Evolutionary conservation across 2,888 invertebrate genomes (phyloP).

Genomic region (Pyrochroa serraticornis): DNA sequence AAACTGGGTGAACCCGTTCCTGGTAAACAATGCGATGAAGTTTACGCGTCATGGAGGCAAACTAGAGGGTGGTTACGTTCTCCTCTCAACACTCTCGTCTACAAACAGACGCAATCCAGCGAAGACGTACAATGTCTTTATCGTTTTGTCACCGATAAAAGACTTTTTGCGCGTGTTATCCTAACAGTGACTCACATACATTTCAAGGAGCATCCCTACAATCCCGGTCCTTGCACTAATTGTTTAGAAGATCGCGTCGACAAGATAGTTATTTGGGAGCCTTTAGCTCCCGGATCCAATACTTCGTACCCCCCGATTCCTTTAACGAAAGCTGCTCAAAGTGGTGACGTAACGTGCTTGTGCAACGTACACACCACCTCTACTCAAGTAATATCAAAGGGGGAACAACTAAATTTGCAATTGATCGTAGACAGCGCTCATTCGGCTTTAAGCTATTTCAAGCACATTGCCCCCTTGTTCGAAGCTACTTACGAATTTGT

Average conservation of each 20-base stretch:
- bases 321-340: constrained; percentile 64
- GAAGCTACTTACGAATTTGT: constrained; percentile 89
- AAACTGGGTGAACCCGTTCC: constrained; percentile 82
- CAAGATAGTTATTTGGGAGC: constrained; percentile 82
- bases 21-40: constrained; percentile 85
- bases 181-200: constrained; percentile 78
- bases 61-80: constrained; percentile 78
- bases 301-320: constrained; percentile 59
- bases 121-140: constrained; percentile 83
- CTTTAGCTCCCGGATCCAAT: constrained; percentile 58
- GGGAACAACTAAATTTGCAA: constrained; percentile 81
- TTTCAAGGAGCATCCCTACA: constrained; percentile 83
- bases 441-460: constrained; percentile 86
- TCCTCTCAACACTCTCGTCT: constrained; percentile 85
- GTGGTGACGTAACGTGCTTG: constrained; percentile 75
- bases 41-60: constrained; percentile 84
- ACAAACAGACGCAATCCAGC: constrained; percentile 75
- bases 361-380: constrained; percentile 69
- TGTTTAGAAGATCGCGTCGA: constrained; percentile 88
- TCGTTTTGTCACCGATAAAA: constrained; percentile 81
- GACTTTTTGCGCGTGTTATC: constrained; percentile 82
- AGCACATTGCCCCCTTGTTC: constrained; percentile 81
- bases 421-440: constrained; percentile 84
- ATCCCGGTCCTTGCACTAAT: constrained; percentile 79
- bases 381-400: constrained; percentile 72